Base-by-base conservation (phyloP, 2,888 invertebrate genomes). In the Sylvicola cinctus region DNA sequence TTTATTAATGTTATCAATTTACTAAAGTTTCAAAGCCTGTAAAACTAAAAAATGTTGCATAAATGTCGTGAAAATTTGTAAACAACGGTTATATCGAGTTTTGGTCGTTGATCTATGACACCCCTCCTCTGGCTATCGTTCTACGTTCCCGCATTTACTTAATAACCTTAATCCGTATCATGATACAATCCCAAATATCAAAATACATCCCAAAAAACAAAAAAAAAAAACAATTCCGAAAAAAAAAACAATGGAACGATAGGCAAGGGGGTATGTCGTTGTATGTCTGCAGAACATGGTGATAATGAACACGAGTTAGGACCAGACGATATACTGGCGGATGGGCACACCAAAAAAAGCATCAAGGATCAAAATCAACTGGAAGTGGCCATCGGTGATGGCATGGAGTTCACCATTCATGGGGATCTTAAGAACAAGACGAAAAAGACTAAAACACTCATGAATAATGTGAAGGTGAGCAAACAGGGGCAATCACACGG, bases 361-460 rank as follows among this genome's bases (percentile, higher is more conserved):
- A 83, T 83, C 59, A 87, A 85, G 59, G 75, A 78, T 49, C 79
- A 83, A 63, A 81, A 83, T 51, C 79, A 83, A 59, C 68, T 85
- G 44, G 87, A 88, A 63, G 84, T 87, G 42, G 84, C 85, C 40
- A 84, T 87, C 49, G 85, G 85, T 32, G 85, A 85, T 54, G 85
- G 85, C 44, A 85, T 87, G 80, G 87, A 87, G 59, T 84, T 87
- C 51, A 85, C 84, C 34, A 85, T 87, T 63, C 85, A 84, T 58
- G 85, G 84, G 72, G 84, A 87, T 63, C 62, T 75, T 44, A 74
- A 71, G 58, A 75, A 72, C 57, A 83, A 81, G 63, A 65, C 78
- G 54, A 81, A 79, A 60, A 74, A 77, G 60, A 75, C 76, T 48
- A 79, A 80, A 64, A 68, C 75, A 50, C 67, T 74, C 52, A 70